These are phyloP conservation scores for Trichogramma pretiosum DNA, from an alignment of 1,140 invertebrate genomes.

Conservation along the genomic window DNA sequence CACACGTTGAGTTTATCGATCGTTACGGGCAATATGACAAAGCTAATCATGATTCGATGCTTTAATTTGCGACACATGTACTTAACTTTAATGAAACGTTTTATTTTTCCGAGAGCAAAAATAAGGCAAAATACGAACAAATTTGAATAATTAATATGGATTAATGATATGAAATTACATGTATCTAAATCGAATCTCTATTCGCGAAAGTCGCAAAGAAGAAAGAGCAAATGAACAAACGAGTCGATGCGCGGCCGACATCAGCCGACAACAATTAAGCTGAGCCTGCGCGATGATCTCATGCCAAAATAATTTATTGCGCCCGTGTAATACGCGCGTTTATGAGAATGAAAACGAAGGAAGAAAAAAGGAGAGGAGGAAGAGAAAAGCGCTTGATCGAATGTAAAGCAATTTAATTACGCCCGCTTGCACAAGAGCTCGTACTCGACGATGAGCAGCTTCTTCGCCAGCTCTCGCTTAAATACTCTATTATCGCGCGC, in stretches of 20 bases:
- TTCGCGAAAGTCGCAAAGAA: neutral
- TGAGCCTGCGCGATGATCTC: slow-evolving; percentile 11
- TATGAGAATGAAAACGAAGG: neutral
- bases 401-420: slow-evolving; percentile 19
- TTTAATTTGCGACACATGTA: no score
- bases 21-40: no score
- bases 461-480: slow-evolving; percentile 2
- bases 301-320: slow-evolving; percentile 16
- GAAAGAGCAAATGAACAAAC: no score
- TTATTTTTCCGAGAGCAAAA: neutral
- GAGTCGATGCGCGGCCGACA: neutral
- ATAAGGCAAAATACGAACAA: no score
- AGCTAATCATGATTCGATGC: no score
- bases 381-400: slow-evolving; percentile 5
- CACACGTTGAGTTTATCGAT: no score
- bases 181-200: slow-evolving; percentile 17
- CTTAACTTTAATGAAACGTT: slow-evolving; percentile 8
- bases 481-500: slow-evolving; percentile 16
- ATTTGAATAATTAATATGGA: slow-evolving; percentile 18
- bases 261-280: slow-evolving; percentile 12
- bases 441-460: neutral
- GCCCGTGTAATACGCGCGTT: neutral
- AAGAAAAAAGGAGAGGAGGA: neutral
- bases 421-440: neutral
- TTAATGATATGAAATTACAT: slow-evolving; percentile 13